These are phyloP conservation scores for Latrodectus elegans DNA, from an alignment of 2,888 invertebrate species.

Conservation along the genomic window DNA sequence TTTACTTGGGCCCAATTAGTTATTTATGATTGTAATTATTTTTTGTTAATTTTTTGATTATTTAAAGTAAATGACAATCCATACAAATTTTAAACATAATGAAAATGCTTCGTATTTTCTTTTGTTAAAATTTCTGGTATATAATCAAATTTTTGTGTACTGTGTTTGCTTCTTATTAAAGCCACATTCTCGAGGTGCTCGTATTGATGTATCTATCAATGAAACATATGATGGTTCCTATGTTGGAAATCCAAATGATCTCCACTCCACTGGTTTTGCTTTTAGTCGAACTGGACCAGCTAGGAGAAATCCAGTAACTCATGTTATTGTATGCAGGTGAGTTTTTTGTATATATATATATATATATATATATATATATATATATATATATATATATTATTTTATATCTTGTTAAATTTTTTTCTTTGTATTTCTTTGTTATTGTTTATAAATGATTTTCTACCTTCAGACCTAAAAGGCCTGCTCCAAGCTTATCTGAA, in stretches of 20 bases:
- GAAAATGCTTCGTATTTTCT: not conserved
- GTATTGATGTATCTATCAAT: conserved; percentile 96
- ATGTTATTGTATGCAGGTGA: conserved; percentile 83
- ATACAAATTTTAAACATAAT: not conserved
- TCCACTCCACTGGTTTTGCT: conserved; percentile 82
- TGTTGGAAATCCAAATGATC: conserved; percentile 88
- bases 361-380: too few relatives aligned
- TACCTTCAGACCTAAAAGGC: conserved; percentile 78
- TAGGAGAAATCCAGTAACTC: conserved; percentile 83
- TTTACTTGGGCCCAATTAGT: too few relatives aligned
- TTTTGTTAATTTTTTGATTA: too few relatives aligned
- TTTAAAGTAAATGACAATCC: too few relatives aligned
- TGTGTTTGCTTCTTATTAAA: conserved; percentile 53
- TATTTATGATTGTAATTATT: too few relatives aligned
- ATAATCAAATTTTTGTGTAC: not conserved
- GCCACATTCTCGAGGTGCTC: conserved; percentile 80
- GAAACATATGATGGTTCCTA: conserved; percentile 96
- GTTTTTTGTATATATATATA: conserved; percentile 21
- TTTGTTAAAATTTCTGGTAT: not conserved
- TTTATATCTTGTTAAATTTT: not conserved
- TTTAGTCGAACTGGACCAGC: conserved; percentile 84
- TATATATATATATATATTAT: too few relatives aligned
- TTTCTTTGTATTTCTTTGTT: not conserved
- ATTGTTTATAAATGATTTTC: not conserved
- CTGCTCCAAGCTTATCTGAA: conserved; percentile 85